A percentile compares a stretch with the other conserved stretches of the same genome.
Conservation (phyloP, 2,797 vertebrate species). For the Mustela erminea region DNA sequence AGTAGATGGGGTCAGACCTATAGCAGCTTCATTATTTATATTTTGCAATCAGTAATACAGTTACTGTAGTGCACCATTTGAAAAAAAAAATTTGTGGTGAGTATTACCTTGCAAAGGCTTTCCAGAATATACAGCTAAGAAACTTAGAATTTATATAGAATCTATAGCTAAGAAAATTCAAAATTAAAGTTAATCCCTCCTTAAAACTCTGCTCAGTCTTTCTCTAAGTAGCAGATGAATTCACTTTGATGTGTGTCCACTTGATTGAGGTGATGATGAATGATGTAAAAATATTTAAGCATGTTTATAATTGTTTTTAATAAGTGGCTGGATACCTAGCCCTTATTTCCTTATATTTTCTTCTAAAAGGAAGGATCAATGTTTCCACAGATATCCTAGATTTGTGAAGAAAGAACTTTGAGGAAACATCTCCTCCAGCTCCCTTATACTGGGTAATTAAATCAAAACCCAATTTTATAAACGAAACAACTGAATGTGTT, state of each 20-base stretch:
- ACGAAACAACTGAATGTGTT: neutral
- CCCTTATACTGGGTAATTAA: neutral
- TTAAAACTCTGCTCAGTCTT: neutral
- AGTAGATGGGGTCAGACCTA: neutral
- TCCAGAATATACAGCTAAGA: neutral
- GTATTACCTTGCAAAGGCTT: conserved; percentile 42
- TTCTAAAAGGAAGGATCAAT: neutral
- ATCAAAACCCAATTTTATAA: conserved; percentile 8
- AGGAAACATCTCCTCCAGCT: neutral
- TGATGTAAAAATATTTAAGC: conserved; percentile 13
- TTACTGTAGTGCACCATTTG: neutral
- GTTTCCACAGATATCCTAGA: neutral
- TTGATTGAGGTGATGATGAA: conserved; percentile 47
- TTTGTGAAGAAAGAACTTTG: conserved; percentile 13
- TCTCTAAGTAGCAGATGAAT: neutral
- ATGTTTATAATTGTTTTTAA: conserved; percentile 6
- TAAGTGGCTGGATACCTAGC: neutral
- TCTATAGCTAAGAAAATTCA: neutral
- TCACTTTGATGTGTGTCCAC: neutral
- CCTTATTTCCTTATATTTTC: conserved; percentile 5
- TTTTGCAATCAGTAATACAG: neutral
- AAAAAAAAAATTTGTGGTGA: neutral
- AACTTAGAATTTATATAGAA: neutral
- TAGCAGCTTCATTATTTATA: conserved; percentile 21
- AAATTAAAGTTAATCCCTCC: neutral